These are phyloP conservation scores for Cladopsammia gracilis DNA, from an alignment of 64 coral and sea anemone species.

Conservation along the genomic window DNA sequence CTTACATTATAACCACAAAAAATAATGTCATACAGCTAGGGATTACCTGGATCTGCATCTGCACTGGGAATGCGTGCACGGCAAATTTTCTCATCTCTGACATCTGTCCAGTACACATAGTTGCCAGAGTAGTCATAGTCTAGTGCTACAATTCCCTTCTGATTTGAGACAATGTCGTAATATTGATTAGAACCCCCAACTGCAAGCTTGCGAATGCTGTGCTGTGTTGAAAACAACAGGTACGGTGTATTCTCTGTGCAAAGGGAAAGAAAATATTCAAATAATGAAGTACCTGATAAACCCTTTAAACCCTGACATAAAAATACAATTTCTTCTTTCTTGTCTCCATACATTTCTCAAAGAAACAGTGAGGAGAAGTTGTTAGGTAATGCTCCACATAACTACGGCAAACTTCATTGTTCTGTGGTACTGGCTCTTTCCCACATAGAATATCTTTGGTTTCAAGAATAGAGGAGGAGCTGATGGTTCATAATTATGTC, in stretches of 20 bases:
- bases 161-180: constrained; percentile 15
- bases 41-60: not conserved
- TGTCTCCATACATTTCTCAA: too few species aligned
- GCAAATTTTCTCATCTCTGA: constrained; percentile 63
- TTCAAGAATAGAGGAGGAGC: too few species aligned
- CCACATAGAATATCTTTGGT: too few species aligned
- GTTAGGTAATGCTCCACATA: too few species aligned
- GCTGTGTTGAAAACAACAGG: constrained; percentile 77
- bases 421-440: too few species aligned
- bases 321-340: too few species aligned
- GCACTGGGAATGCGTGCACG: constrained; percentile 40
- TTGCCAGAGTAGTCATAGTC: constrained; percentile 73
- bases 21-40: not conserved
- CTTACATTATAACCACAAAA: too few species aligned
- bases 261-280: not conserved
- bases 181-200: constrained; percentile 5
- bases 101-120: constrained; percentile 84
- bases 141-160: constrained; percentile 66
- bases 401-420: too few species aligned
- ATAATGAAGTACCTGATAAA: not conserved
- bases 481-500: too few species aligned
- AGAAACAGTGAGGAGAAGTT: too few species aligned
- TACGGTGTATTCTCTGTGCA: constrained; percentile 53
- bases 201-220: constrained; percentile 71
- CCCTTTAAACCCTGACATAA: not conserved